Conservation (phyloP, 2,888 invertebrate genomes). For the Epinotia brunnichana region DNA sequence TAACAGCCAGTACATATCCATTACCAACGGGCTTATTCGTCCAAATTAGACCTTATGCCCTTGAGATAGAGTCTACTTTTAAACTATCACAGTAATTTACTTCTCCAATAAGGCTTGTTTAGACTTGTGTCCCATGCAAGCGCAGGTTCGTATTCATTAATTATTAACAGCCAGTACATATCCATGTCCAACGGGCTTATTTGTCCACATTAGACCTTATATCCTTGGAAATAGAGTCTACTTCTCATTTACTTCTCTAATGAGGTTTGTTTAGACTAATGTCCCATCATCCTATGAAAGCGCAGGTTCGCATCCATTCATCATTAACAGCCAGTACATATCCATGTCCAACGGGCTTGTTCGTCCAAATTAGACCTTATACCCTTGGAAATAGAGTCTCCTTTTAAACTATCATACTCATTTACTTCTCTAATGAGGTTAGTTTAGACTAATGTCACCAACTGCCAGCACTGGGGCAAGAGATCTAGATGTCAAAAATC, state of each 20-base stretch:
- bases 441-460: too few species aligned
- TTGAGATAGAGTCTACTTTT: neutral
- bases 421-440: too few species aligned
- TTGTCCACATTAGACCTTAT: neutral
- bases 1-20: neutral
- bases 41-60: neutral
- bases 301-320: conserved; percentile 59
- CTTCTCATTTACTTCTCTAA: neutral
- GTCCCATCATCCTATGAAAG: conserved; percentile 78
- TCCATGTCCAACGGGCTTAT: neutral
- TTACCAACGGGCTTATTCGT: neutral
- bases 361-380: neutral
- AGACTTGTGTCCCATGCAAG: conserved; percentile 69
- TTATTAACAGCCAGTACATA: neutral
- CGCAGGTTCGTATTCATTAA: conserved; percentile 60
- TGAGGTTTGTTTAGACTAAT: too few species aligned
- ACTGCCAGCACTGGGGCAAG: too few species aligned
- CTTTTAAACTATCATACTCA: too few species aligned
- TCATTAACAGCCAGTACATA: neutral
- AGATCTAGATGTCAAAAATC: too few species aligned
- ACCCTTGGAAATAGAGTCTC: neutral
- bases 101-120: too few species aligned
- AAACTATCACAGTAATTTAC: too few species aligned
- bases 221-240: neutral
- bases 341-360: neutral